These are phyloP conservation scores for Sardinella longiceps DNA, from an alignment of 2,797 vertebrate species.

Conservation along the genomic window DNA sequence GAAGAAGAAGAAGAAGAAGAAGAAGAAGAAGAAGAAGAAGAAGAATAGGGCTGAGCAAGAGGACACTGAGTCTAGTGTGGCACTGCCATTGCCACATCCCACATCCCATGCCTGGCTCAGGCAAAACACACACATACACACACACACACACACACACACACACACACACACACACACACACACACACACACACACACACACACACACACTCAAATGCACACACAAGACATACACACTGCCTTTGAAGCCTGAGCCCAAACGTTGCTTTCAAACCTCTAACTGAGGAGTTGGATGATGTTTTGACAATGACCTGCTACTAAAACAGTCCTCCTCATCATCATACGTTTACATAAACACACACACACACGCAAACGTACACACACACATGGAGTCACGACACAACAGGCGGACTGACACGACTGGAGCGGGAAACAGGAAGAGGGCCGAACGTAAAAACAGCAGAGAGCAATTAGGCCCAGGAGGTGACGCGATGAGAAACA, in stretches of 20 bases:
- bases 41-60: background rate
- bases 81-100: background rate
- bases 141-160: background rate
- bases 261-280: background rate
- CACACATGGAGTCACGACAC: background rate
- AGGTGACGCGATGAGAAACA: constrained; percentile 28
- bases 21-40: no score
- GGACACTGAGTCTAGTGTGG: background rate
- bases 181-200: background rate
- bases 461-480: constrained; percentile 21
- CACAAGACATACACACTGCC: background rate
- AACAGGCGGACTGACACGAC: background rate
- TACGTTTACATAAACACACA: background rate
- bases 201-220: background rate
- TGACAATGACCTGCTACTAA: background rate
- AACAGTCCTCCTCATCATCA: background rate
- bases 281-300: background rate
- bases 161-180: background rate
- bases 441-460: constrained; percentile 23
- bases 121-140: background rate
- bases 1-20: no score
- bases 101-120: background rate
- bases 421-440: constrained; percentile 17
- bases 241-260: background rate
- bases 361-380: background rate